Base-by-base conservation (phyloP, 2,797 vertebrate species). In the Tangara arthus region DNA sequence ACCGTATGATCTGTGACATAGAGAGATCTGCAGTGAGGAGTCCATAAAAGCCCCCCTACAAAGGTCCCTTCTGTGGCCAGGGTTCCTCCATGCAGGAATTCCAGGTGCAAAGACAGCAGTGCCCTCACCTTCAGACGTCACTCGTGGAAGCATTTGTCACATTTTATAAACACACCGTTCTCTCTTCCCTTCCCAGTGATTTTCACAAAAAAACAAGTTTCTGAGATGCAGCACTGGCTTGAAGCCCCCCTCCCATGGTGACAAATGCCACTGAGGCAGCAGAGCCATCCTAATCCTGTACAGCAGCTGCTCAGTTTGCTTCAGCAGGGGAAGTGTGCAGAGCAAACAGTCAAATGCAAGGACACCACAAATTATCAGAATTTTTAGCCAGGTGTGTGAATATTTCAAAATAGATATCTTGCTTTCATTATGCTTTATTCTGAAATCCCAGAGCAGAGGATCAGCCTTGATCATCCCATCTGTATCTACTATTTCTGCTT, bases 401-500 rank as follows among this genome's bases (percentile, higher is more conserved):
- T 59, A 68, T 35, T 79, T 65, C 8, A 41, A 65, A 68, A 49
- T 0, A 68, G 24, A 0, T 9, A 8, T 18, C n/a, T 82, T 35
- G 8, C n/a, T 44, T 93, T 49, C 41, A 64, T 80, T 37, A 28
- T 21, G 15, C 39, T 8, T 27, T 46, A 24, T 28, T 50, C 52
- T 39, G 28, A 81, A 87, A 75, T 44, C 24, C 35, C 32, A 76
- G 30, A 21, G 56, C 46, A 94, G 47, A 71, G 18, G 49, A 66
- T 16, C 39, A 68, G 3, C 37, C 26, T 3, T 41, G 55, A 35
- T 76, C 61, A 52, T 79, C 71, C 46, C 16, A 37, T n/a, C 32
- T 66, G 6, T 24, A 86, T 42, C 20, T 27, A 22, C 56, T 30
- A 88, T 94, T 98, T 97, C 97, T 97, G 97, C 55, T 96, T 97